phyloP scores from a whole-genome alignment of 2,113 vertebrate species.

The Colistium nudipinnis region DNA sequence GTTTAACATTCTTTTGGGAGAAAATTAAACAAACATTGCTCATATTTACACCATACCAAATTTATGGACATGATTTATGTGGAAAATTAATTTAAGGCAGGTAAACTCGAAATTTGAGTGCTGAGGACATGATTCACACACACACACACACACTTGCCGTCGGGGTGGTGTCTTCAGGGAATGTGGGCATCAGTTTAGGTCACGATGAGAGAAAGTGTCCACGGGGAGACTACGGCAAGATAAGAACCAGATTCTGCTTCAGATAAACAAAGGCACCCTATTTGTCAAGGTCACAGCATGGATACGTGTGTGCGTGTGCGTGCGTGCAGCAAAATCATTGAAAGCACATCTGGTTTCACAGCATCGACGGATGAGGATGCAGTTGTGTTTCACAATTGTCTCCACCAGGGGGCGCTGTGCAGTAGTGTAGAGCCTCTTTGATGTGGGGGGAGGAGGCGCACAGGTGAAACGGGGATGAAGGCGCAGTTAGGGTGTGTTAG shows the following conservation, averaged over 20 bases:
- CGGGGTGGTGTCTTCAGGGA: slow-evolving; percentile 41
- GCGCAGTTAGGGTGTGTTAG: slow-evolving; percentile 28
- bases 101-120: slow-evolving; percentile 47
- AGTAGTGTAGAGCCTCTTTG: slow-evolving; percentile 62
- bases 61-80: slow-evolving; percentile 16
- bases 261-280: slow-evolving; percentile 60
- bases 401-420: slow-evolving; percentile 72
- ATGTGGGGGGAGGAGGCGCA: slow-evolving; percentile 59
- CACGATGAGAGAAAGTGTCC: slow-evolving; percentile 57
- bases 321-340: slow-evolving; percentile 33
- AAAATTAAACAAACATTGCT: neutral
- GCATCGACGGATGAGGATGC: neutral
- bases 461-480: slow-evolving; percentile 61
- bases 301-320: neutral
- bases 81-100: neutral
- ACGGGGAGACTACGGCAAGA: slow-evolving; percentile 49
- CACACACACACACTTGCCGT: neutral
- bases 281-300: slow-evolving; percentile 60
- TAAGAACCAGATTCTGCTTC: slow-evolving; percentile 64
- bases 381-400: slow-evolving; percentile 34
- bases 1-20: neutral
- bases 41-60: slow-evolving; percentile 1
- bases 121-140: slow-evolving; percentile 18
- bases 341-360: slow-evolving; percentile 51
- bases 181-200: slow-evolving; percentile 47